phyloP scores from a whole-genome alignment of 2,113 vertebrate species.

The Callorhinus ursinus region DNA sequence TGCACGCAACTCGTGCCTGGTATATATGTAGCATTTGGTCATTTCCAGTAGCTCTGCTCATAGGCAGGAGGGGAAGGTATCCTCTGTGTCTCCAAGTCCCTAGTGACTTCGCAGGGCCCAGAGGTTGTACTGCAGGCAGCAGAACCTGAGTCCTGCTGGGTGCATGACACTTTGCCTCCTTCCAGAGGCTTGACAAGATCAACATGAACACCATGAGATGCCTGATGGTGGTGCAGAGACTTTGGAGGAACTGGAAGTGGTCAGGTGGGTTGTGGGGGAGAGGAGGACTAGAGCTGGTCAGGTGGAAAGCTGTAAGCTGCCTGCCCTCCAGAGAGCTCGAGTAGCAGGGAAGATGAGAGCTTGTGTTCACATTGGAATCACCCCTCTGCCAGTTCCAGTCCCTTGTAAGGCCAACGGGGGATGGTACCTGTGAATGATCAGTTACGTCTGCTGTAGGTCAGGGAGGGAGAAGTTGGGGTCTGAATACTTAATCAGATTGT shows the following conservation, averaged over 20 bases:
- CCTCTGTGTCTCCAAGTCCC: neutral
- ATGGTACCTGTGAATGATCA: neutral
- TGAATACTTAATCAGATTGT: neutral
- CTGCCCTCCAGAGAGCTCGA: neutral
- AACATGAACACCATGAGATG: neutral
- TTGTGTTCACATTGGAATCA: neutral
- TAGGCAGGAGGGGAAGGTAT: no score
- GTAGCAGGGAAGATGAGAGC: no score
- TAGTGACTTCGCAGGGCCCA: neutral
- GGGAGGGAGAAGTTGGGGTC: no score
- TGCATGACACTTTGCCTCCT: neutral
- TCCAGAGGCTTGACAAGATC: no score
- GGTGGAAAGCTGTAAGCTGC: neutral
- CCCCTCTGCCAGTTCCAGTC: no score
- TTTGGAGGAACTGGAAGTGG: neutral
- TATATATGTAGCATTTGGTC: neutral
- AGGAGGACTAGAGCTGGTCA: neutral
- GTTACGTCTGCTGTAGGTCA: neutral
- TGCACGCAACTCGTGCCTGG: no score
- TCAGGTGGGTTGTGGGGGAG: no score
- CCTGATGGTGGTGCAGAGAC: rapidly evolving
- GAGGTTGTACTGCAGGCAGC: neutral
- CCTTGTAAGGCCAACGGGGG: neutral
- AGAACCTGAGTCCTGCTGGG: neutral
- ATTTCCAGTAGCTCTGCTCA: neutral